A percentile compares a stretch with the other conserved stretches of the same genome.
Conservation (phyloP, 2,113 vertebrate species). For the Thamnaconus septentrionalis region DNA sequence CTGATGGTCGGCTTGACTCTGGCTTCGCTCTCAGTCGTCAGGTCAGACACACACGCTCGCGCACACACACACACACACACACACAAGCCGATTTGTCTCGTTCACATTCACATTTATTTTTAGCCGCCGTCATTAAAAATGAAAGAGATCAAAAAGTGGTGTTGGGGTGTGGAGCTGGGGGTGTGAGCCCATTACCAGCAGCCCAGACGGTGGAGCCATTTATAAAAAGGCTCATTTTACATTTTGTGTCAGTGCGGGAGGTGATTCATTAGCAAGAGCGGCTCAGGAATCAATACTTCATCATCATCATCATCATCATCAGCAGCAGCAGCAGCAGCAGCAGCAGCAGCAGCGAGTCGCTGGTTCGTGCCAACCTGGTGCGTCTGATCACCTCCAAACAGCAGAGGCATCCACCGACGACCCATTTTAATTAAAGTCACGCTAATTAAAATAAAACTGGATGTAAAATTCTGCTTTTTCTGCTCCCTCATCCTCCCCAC, state of each 20-base stretch:
- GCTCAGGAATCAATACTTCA: slow-evolving; percentile 42
- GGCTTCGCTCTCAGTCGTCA: too few relatives aligned
- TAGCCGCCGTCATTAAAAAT: slow-evolving; percentile 8
- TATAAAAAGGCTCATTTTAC: slow-evolving; percentile 10
- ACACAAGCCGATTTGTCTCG: slow-evolving; percentile 9
- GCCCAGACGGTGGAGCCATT: slow-evolving; percentile 5
- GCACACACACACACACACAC: too few relatives aligned
- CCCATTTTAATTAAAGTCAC: too few relatives aligned
- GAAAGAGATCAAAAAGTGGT: not conserved
- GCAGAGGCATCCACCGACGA: too few relatives aligned
- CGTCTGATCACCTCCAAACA: too few relatives aligned
- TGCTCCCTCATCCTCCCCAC: too few relatives aligned
- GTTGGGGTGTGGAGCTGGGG: too few relatives aligned
- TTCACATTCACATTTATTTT: slow-evolving; percentile 35
- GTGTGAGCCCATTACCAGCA: not conserved
- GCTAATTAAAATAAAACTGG: too few relatives aligned
- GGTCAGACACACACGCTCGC: too few relatives aligned
- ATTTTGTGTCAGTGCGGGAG: slow-evolving; percentile 32
- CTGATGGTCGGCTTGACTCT: too few relatives aligned
- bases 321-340: not conserved
- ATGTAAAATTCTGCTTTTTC: too few relatives aligned
- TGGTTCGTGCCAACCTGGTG: too few relatives aligned
- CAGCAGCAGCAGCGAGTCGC: slow-evolving; percentile 8
- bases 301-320: slow-evolving; percentile 10
- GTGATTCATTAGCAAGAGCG: slow-evolving; percentile 42